These are phyloP conservation scores for Falco columbarius DNA, from an alignment of 2,797 vertebrate species.

Conservation along the genomic window DNA sequence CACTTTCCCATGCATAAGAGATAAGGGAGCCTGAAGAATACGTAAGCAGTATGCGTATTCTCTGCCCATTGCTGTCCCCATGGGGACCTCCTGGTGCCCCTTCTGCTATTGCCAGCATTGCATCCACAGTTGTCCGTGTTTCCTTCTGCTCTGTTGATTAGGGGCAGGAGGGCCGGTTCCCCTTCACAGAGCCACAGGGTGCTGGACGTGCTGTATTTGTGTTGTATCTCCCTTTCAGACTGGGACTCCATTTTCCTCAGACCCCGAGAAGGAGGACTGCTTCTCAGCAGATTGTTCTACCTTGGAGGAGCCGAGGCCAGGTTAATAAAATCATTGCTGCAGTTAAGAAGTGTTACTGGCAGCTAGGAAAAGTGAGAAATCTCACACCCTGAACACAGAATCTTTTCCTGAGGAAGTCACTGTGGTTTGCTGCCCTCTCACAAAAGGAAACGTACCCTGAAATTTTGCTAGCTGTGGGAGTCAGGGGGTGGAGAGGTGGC, in stretches of 20 bases:
- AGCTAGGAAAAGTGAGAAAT: background rate
- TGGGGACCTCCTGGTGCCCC: background rate
- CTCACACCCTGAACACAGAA: background rate
- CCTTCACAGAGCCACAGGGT: no score
- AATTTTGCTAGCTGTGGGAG: background rate
- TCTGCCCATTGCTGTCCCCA: background rate
- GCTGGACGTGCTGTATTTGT: background rate
- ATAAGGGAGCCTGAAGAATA: background rate
- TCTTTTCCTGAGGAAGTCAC: background rate
- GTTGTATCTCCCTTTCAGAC: background rate
- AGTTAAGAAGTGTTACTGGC: background rate
- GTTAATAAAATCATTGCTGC: background rate
- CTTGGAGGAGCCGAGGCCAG: background rate
- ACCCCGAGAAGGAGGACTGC: background rate
- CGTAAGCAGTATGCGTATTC: background rate
- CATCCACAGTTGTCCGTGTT: background rate
- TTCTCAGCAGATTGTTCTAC: background rate
- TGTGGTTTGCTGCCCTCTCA: background rate
- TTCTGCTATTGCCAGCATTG: rapidly evolving
- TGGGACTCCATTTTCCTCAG: background rate
- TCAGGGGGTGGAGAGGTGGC: background rate
- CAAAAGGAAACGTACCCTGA: background rate
- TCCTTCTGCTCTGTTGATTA: background rate
- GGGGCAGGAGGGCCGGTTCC: no score
- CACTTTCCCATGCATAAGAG: background rate